phyloP scores from a whole-genome alignment of 2,113 vertebrate genomes.

The Litocranius walleri region DNA sequence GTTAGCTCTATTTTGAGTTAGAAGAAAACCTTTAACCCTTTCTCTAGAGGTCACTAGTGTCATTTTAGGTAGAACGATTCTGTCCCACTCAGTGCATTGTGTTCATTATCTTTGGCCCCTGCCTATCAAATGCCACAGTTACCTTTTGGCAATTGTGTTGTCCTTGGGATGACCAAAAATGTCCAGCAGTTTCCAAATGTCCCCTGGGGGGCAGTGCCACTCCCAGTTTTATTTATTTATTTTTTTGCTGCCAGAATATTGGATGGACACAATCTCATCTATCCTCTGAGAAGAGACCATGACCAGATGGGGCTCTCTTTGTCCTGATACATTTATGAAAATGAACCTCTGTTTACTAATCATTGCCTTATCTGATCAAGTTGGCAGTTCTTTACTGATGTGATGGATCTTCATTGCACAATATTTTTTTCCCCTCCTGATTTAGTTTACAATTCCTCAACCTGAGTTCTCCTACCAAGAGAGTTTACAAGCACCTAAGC shows the following conservation, averaged over 20 bases:
- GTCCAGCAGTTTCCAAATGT: neutral
- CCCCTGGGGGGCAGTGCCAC: neutral
- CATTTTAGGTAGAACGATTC: neutral
- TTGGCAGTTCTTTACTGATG: neutral
- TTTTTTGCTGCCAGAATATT: neutral
- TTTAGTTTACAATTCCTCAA: neutral
- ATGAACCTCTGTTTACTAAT: neutral
- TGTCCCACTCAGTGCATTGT: neutral
- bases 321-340: neutral
- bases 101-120: neutral
- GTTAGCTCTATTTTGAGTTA: neutral
- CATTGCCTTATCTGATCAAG: neutral
- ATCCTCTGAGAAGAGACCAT: neutral
- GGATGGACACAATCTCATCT: neutral
- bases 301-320: neutral
- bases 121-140: neutral
- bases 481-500: neutral
- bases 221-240: neutral
- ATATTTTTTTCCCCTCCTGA: neutral
- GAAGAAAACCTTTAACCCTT: neutral
- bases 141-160: neutral
- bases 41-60: neutral
- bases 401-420: neutral
- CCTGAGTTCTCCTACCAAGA: neutral
- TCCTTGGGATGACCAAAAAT: neutral